phyloP scores from a whole-genome alignment of 2,113 vertebrate genomes.

The Epinephelus moara region DNA sequence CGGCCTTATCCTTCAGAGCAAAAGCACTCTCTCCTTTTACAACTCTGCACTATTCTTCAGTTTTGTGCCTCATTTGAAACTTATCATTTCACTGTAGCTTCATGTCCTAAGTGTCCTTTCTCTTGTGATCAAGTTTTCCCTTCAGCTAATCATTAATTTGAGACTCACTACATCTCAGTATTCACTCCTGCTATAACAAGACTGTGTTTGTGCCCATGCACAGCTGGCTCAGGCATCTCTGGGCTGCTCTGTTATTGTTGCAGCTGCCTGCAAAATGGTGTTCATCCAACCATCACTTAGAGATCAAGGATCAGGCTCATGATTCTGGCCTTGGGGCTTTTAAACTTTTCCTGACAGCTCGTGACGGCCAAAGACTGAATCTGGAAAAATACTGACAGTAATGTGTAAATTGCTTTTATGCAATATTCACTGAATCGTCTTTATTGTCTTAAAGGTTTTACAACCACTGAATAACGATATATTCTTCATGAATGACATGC shows the following conservation, averaged over 20 bases:
- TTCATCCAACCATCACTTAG: constrained; percentile 41
- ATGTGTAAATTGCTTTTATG: constrained; percentile 9
- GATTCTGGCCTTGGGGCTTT: constrained; percentile 18
- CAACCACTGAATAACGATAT: not conserved
- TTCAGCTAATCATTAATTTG: constrained; percentile 32
- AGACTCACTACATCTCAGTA: not conserved
- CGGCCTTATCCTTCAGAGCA: not conserved
- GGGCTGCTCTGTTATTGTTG: constrained; percentile 31
- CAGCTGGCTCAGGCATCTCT: constrained; percentile 27
- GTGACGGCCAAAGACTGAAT: not conserved
- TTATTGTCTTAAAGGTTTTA: constrained; percentile 20
- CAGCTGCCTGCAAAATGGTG: constrained; percentile 36
- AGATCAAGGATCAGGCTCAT: constrained; percentile 44
- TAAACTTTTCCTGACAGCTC: constrained; percentile 29
- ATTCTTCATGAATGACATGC: constrained; percentile 5
- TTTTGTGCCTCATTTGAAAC: not conserved
- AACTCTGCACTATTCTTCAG: not conserved
- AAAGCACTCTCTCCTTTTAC: not conserved
- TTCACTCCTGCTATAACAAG: not conserved
- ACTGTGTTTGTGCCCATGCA: not conserved
- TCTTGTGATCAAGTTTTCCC: constrained; percentile 15
- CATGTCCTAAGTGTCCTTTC: not conserved
- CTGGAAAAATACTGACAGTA: constrained; percentile 10
- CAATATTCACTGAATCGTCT: not conserved
- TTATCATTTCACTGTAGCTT: not conserved